These are phyloP conservation scores for Conus betulinus DNA, from an alignment of 1,140 invertebrate species.

Conservation along the genomic window DNA sequence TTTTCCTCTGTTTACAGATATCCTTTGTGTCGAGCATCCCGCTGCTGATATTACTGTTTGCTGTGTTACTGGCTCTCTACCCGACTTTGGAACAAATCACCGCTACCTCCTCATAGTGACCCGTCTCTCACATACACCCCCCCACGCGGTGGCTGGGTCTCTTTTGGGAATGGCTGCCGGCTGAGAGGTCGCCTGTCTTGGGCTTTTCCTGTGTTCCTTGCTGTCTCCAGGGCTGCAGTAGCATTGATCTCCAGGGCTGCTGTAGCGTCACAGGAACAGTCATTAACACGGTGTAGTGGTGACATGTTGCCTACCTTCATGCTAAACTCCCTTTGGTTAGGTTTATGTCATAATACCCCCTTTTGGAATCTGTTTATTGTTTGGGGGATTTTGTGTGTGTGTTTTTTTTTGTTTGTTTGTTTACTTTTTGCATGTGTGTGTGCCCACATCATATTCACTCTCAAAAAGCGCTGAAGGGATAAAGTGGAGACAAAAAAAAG, in stretches of 20 bases:
- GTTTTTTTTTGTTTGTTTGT: no score
- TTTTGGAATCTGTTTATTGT: no score
- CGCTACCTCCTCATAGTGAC: slow-evolving; percentile 63
- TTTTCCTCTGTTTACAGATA: slow-evolving; percentile 53
- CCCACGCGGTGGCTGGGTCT: not conserved
- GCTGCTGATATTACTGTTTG: slow-evolving; percentile 74
- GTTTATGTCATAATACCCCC: no score
- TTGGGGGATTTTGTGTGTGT: no score
- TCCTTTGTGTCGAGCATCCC: slow-evolving; percentile 75
- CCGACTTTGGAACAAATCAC: slow-evolving; percentile 73
- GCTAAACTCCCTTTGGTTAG: not conserved
- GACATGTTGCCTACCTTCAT: not conserved
- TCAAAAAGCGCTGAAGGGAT: no score
- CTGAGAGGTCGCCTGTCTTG: no score
- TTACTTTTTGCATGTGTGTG: no score
- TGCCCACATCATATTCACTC: no score
- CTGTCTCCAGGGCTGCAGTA: no score
- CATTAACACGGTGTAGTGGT: not conserved
- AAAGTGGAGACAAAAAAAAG: not conserved
- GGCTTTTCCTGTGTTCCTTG: no score
- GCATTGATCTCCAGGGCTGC: not conserved
- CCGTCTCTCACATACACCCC: not conserved
- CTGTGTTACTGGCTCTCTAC: slow-evolving; percentile 74
- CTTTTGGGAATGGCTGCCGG: not conserved
- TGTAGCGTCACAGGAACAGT: not conserved